phyloP scores from a whole-genome alignment of 37 sponge, comb jelly and placozoan species.

The Geodia barretti region DNA sequence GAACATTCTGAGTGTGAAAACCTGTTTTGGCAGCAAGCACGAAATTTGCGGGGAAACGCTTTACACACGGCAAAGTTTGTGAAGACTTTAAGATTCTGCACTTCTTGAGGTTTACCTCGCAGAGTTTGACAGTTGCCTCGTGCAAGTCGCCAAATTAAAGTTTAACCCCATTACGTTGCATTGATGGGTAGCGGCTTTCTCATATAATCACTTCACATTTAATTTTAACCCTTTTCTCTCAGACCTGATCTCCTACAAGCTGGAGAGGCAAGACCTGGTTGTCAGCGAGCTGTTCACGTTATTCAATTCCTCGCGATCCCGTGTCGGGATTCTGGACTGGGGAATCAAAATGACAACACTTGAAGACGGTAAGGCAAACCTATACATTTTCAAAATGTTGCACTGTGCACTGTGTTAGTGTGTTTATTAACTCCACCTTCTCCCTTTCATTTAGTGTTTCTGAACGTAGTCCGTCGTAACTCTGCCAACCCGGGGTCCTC shows the following conservation, averaged over 20 bases:
- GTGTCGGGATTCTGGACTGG: conserved; percentile 78
- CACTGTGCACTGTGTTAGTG: not conserved
- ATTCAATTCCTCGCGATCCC: conserved; percentile 27
- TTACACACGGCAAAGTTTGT: too few relatives aligned
- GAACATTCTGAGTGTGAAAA: too few relatives aligned
- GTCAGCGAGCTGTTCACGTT: conserved; percentile 73
- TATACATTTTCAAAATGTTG: not conserved
- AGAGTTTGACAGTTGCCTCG: too few relatives aligned
- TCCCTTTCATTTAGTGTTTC: conserved; percentile 48
- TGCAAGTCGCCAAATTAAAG: too few relatives aligned
- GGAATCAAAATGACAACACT: conserved; percentile 84
- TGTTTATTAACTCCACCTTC: not conserved
- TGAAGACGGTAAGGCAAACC: conserved; percentile 71
- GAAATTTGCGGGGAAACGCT: too few relatives aligned
- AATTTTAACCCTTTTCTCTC: not conserved
- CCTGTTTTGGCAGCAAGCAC: too few relatives aligned
- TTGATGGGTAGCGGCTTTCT: not conserved
- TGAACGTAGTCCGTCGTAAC: conserved; percentile 54
- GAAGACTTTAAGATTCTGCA: too few relatives aligned
- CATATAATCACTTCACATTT: not conserved
- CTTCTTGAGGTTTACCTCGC: too few relatives aligned
- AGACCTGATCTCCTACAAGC: conserved; percentile 57
- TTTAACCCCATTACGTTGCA: too few relatives aligned
- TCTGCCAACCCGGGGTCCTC: conserved; percentile 20
- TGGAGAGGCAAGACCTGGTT: conserved; percentile 57